phyloP scores from a whole-genome alignment of 2,113 vertebrate species.

The Grantiella picta region DNA sequence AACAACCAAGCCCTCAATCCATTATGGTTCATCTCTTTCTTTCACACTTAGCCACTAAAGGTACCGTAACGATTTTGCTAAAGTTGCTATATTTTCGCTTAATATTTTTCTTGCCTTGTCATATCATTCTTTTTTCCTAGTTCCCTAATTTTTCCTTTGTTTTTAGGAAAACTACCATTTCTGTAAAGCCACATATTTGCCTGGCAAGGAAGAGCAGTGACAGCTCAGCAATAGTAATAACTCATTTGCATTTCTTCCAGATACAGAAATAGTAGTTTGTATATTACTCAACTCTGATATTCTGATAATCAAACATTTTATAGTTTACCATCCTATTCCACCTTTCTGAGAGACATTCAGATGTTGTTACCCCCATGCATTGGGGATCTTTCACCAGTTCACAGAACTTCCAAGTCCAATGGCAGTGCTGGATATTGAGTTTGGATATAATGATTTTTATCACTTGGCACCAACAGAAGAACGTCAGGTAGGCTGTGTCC shows the following conservation, averaged over 20 bases:
- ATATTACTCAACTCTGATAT: not conserved
- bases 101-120: not conserved
- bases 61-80: not conserved
- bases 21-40: not conserved
- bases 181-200: not conserved
- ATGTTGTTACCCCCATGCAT: not conserved
- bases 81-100: not conserved
- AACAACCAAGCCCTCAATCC: rapidly evolving
- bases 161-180: not conserved
- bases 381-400: not conserved
- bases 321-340: not conserved
- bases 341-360: not conserved
- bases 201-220: not conserved
- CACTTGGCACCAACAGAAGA: not conserved
- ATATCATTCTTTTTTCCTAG: not conserved
- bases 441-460: not conserved
- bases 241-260: not conserved
- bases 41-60: not conserved
- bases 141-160: not conserved
- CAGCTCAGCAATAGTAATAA: not conserved
- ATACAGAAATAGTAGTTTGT: not conserved
- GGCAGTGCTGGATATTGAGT: not conserved
- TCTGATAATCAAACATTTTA: not conserved
- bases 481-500: not conserved
- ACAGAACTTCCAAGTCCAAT: not conserved